Evolutionary conservation across 2,888 invertebrate genomes (phyloP).

Genomic region (Harpalus rufipes): DNA sequence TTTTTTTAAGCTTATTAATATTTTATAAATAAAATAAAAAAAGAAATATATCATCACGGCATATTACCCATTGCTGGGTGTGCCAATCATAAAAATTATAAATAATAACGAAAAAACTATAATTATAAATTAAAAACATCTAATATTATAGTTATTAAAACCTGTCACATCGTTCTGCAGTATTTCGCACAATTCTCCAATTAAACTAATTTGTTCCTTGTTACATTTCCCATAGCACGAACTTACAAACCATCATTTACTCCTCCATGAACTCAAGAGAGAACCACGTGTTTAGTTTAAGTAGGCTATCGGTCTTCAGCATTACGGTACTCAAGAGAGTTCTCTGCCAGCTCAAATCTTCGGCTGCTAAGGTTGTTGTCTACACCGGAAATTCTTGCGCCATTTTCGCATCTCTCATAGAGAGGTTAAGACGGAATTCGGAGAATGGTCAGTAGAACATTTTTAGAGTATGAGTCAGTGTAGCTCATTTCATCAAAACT

Average conservation of each 20-base stretch:
- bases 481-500: background rate
- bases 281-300: slow-evolving; percentile 5
- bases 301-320: slow-evolving; percentile 18
- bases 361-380: background rate
- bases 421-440: background rate
- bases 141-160: background rate
- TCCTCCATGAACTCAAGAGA: background rate
- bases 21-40: too few species aligned
- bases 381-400: slow-evolving; percentile 15
- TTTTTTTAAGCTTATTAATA: too few species aligned
- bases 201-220: background rate
- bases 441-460: background rate
- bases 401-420: background rate
- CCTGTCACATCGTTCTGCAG: background rate
- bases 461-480: background rate
- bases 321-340: background rate
- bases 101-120: background rate
- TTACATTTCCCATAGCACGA: slow-evolving; percentile 8
- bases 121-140: background rate
- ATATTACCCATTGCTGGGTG: too few species aligned
- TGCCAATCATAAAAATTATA: background rate
- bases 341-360: slow-evolving; percentile 4
- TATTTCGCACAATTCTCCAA: background rate
- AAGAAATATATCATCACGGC: too few species aligned
- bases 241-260: background rate